phyloP scores from a whole-genome alignment of 2,113 vertebrate species.

The Phocoena sinus region DNA sequence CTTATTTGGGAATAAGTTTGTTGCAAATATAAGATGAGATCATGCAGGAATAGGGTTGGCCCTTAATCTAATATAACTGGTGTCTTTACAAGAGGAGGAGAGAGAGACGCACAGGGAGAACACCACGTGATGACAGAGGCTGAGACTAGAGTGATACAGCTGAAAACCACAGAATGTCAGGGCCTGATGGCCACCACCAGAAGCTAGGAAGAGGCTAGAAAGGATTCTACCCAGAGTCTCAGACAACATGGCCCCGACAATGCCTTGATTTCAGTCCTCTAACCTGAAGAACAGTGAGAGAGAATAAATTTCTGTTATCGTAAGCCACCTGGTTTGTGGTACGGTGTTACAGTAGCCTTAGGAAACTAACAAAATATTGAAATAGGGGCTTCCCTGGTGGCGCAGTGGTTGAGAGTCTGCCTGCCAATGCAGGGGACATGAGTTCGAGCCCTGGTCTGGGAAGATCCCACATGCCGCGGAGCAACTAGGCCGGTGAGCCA shows the following conservation, averaged over 20 bases:
- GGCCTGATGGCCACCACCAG: fast-evolving
- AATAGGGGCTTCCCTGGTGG: no score
- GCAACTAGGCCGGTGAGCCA: no score
- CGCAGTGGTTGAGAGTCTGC: no score
- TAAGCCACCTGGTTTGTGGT: no score
- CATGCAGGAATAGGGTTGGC: not conserved
- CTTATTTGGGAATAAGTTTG: not conserved
- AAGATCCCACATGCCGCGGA: no score
- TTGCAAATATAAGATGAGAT: not conserved
- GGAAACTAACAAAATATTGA: not conserved
- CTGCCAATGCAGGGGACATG: no score
- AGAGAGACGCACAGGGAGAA: not conserved
- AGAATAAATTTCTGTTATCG: not conserved
- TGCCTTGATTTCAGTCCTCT: not conserved
- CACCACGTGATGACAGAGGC: fast-evolving
- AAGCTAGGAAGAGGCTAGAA: not conserved
- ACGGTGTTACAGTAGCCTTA: not conserved
- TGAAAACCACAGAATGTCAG: not conserved
- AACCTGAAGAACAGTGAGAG: not conserved
- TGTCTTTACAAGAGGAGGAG: not conserved
- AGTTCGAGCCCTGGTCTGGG: no score
- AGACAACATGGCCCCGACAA: not conserved
- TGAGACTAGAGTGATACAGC: fast-evolving
- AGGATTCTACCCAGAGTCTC: not conserved
- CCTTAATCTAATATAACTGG: not conserved